These are phyloP conservation scores for Meteorus sp. DNA, from an alignment of 1,140 invertebrate species.

Conservation along the genomic window DNA sequence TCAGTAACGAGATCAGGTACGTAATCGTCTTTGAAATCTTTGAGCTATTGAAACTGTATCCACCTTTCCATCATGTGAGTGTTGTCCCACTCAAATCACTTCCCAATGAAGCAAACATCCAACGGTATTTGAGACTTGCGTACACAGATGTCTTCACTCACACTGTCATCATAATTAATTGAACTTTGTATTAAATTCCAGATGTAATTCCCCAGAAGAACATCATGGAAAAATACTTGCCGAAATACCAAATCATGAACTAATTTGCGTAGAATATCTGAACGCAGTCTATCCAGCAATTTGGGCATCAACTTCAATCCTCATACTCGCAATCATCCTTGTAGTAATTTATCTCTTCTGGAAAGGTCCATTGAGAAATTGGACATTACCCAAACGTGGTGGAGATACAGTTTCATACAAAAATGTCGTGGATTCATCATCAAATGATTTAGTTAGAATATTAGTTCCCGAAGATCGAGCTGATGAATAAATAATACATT, in stretches of 20 bases:
- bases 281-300: constrained; percentile 37
- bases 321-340: constrained; percentile 35
- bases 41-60: too few species aligned
- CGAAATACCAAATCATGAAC: constrained; percentile 42
- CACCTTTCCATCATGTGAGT: too few species aligned
- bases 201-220: constrained; percentile 42
- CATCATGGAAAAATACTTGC: constrained; percentile 36
- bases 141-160: not conserved
- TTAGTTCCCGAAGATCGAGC: constrained; percentile 43
- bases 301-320: constrained; percentile 41
- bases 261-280: constrained; percentile 39
- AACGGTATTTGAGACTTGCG: not conserved
- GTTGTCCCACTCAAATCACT: too few species aligned
- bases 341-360: constrained; percentile 37
- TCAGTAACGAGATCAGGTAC: constrained; percentile 48
- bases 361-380: constrained; percentile 42
- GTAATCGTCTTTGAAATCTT: constrained; percentile 18
- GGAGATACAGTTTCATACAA: constrained; percentile 52
- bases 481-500: constrained; percentile 46
- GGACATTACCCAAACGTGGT: constrained; percentile 41
- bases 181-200: constrained; percentile 34
- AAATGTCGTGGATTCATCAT: constrained; percentile 52
- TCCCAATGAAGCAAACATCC: too few species aligned
- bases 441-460: constrained; percentile 54
- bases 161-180: too few species aligned